Percentiles rank a stretch among this genome's conserved stretches.
Evolutionary conservation across 1,140 invertebrate genomes (phyloP).

Genomic region (Bradynema listronoti): DNA sequence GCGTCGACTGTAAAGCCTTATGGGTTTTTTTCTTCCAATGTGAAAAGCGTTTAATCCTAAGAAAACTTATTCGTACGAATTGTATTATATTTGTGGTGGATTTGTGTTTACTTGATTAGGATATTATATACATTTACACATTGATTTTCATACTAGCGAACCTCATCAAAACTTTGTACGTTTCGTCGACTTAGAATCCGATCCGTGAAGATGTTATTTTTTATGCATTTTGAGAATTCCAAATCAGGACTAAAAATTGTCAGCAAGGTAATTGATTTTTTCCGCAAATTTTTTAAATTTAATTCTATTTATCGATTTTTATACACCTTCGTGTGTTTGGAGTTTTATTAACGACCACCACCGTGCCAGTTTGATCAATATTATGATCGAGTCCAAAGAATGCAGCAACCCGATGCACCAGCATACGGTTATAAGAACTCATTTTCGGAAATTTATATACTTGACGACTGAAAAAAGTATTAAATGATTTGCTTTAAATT

Average conservation of each 20-base stretch:
- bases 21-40: too few relatives aligned
- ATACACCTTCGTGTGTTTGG: slow-evolving; percentile 25
- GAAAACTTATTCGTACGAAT: too few relatives aligned
- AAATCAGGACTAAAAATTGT: slow-evolving; percentile 17
- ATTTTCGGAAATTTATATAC: slow-evolving; percentile 22
- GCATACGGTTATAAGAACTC: slow-evolving; percentile 33
- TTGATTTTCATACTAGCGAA: slow-evolving; percentile 3
- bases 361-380: slow-evolving; percentile 27
- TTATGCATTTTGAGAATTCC: slow-evolving; percentile 19
- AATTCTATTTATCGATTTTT: too few relatives aligned
- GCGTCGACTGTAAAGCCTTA: too few relatives aligned
- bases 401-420: slow-evolving; percentile 31
- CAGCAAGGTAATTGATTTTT: slow-evolving; percentile 1
- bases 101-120: too few relatives aligned
- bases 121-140: too few relatives aligned
- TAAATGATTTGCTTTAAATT: neutral
- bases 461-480: slow-evolving; percentile 9
- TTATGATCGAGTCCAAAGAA: slow-evolving; percentile 32
- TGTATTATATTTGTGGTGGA: too few relatives aligned
- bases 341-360: slow-evolving; percentile 29
- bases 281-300: neutral
- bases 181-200: slow-evolving; percentile 14
- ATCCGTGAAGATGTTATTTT: slow-evolving; percentile 17
- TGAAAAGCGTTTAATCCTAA: too few relatives aligned
- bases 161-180: slow-evolving; percentile 35